These are phyloP conservation scores for Diplolepis rosae DNA, from an alignment of 2,888 invertebrate genomes.

Conservation along the genomic window DNA sequence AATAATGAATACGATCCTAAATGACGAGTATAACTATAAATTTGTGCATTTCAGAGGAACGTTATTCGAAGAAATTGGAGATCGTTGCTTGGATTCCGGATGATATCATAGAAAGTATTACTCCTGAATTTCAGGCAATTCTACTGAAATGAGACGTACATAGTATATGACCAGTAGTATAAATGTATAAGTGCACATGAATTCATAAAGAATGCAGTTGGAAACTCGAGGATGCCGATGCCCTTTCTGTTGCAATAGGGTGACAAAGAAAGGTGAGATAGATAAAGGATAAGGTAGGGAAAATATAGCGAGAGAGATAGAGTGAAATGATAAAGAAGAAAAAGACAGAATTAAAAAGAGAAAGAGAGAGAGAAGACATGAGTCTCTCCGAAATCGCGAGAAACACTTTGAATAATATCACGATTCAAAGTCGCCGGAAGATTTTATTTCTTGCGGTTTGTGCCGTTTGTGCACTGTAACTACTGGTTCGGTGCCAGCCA, in stretches of 20 bases:
- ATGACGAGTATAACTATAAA: conserved; percentile 6
- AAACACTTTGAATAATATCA: conserved; percentile 71
- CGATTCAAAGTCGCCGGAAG: conserved; percentile 69
- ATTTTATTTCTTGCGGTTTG: conserved; percentile 66
- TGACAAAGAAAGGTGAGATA: conserved; percentile 1
- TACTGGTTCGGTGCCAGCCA: conserved; percentile 67
- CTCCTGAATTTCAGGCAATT: conserved; percentile 8
- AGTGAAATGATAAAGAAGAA: too few relatives aligned
- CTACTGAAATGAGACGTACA: conserved; percentile 7
- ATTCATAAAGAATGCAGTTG: conserved; percentile 19
- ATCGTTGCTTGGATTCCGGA: not conserved
- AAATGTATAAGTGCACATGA: not conserved
- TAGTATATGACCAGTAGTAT: not conserved
- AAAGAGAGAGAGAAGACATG: not conserved
- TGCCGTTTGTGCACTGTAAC: conserved; percentile 64
- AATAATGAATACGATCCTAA: conserved; percentile 10
- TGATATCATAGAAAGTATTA: conserved; percentile 6
- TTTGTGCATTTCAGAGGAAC: not conserved
- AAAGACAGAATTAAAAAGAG: not conserved
- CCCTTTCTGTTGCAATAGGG: not conserved
- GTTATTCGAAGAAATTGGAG: conserved; percentile 5
- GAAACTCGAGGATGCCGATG: not conserved
- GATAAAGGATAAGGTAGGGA: not conserved
- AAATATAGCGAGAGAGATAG: too few relatives aligned
- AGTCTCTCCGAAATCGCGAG: conserved; percentile 61